Conservation (phyloP, 1,140 invertebrate species). For the Octopus bimaculoides region DNA sequence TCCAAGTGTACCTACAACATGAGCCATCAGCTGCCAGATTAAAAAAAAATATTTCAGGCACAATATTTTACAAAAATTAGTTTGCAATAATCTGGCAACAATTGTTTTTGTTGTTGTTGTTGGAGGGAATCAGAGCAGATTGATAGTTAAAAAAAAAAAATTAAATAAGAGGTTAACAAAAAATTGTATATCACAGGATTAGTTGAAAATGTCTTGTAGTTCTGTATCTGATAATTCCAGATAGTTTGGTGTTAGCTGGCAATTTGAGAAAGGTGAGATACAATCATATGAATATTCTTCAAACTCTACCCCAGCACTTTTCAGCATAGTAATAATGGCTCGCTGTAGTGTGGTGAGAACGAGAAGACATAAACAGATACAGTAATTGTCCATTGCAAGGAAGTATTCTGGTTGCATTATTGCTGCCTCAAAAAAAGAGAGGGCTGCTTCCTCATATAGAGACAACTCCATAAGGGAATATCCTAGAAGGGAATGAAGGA, state of each 20-base stretch:
- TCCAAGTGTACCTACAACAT: too few species aligned
- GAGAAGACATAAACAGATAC: conserved; percentile 43
- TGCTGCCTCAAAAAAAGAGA: conserved; percentile 40
- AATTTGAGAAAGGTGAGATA: background rate
- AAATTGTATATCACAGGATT: conserved; percentile 3
- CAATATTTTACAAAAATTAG: too few species aligned
- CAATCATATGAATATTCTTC: background rate
- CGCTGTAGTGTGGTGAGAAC: conserved; percentile 25
- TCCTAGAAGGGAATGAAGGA: conserved; percentile 46
- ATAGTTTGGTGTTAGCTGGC: background rate
- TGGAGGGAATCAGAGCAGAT: too few species aligned
- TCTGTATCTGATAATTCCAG: conserved; percentile 8
- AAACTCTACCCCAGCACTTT: background rate
- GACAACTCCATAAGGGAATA: conserved; percentile 50
- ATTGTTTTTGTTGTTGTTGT: too few species aligned
- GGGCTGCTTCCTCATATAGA: conserved; percentile 45
- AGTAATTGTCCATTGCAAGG: conserved; percentile 48
- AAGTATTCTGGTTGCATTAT: conserved; percentile 44
- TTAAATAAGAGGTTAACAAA: too few species aligned
- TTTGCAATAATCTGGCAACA: too few species aligned
- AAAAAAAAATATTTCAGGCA: too few species aligned
- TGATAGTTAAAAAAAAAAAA: too few species aligned
- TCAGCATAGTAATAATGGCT: conserved; percentile 21
- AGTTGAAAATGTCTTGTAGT: conserved; percentile 5
- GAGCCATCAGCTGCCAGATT: too few species aligned